Base-by-base conservation (phyloP, 2,888 invertebrate species). In the Chalcosyrphus nemorum region DNA sequence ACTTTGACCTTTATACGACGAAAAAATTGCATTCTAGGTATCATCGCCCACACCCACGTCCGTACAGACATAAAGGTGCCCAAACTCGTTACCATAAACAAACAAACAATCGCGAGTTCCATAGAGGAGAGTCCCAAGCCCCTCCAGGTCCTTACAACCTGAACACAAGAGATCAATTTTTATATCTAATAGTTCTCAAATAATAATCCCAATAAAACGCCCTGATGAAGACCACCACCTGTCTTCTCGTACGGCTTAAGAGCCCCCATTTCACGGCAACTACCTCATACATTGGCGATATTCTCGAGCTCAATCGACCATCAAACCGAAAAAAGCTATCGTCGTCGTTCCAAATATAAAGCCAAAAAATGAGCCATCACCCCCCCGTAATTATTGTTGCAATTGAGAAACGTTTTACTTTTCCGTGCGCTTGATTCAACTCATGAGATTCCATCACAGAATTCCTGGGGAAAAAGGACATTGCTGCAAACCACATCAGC, bases 381-480 rank as follows among this genome's bases (percentile, higher is more conserved):
- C 71, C 43, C 17, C 50, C 50, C 7, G 29, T 59, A 81, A 81
- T 71, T 76, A 71, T 65, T 47, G 57, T 19, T 50, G 65, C 76
- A 59, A 76, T 76, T 65, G 56, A 43, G 57, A 77, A 81, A 81
- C 81, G 77, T 76, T 71, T 77, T 81, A 81, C 35, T 54, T 63
- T 65, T 27, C 50, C 63, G 56, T 75, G 54, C 75, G 68, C 32
- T 59, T 54, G 59, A 74, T 54, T 66, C 57, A 38, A 54, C 54
- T 63, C n/a, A 75, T 57, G 54, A 70, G 63, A 75, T 75, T 81
- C 61, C 68, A 50, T 75, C 32, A 50, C 24, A 59, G 17, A 66
- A 52, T 59, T 65, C 57, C 32, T 59, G 27, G 35, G 9, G 65
- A 17, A 70, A 70, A 75, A 76, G 71, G 38, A 71, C 65, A 66